These are phyloP conservation scores for Triplophysa siluroides DNA, from an alignment of 2,113 vertebrate genomes.

Conservation along the genomic window DNA sequence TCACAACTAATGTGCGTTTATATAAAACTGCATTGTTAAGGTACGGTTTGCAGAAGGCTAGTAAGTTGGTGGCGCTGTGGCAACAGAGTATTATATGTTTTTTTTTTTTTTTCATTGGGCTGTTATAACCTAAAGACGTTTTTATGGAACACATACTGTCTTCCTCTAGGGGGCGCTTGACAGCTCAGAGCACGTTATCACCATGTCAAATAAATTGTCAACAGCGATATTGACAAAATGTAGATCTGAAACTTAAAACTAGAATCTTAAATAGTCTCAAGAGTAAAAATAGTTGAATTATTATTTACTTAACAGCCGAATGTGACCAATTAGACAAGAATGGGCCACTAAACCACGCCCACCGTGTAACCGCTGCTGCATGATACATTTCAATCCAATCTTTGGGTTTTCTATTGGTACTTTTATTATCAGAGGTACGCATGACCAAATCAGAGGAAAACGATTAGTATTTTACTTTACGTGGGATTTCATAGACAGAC, in stretches of 20 bases:
- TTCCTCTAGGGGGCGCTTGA: background rate
- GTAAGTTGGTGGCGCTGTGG: constrained; percentile 7
- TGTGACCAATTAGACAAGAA: background rate
- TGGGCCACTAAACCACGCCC: background rate
- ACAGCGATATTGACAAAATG: too few species aligned
- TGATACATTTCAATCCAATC: background rate
- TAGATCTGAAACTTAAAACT: too few species aligned
- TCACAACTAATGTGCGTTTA: background rate
- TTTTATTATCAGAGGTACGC: constrained; percentile 27
- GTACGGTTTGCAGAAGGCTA: background rate
- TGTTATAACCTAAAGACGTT: background rate
- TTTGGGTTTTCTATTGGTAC: background rate
- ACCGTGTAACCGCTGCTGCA: background rate
- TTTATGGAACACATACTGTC: accelerated
- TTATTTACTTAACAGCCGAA: background rate
- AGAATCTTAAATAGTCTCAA: too few species aligned
- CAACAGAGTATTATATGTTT: too few species aligned
- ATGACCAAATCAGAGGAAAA: constrained; percentile 14
- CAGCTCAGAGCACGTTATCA: background rate
- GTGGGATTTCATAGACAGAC: background rate
- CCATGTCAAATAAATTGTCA: too few species aligned
- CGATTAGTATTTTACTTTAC: background rate
- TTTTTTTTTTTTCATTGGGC: too few species aligned
- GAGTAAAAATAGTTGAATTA: background rate
- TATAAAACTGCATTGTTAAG: background rate